These are phyloP conservation scores for Eustalomyia histrio DNA, from an alignment of 2,888 invertebrate genomes.

Conservation along the genomic window DNA sequence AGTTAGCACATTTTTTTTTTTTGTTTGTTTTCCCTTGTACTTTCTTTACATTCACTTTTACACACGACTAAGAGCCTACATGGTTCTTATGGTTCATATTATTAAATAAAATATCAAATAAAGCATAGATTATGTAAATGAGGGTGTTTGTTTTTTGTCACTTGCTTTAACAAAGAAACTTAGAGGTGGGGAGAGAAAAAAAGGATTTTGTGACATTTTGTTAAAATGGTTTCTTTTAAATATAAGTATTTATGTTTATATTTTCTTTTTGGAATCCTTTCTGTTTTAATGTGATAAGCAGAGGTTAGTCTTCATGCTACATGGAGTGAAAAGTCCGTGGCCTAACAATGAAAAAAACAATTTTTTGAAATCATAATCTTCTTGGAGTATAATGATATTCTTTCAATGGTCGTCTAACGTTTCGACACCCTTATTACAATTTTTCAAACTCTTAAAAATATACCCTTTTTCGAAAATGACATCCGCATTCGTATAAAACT, in stretches of 20 bases:
- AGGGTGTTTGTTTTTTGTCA: conserved; percentile 30
- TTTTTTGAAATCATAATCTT: too few species aligned
- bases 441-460: too few species aligned
- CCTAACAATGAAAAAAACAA: too few species aligned
- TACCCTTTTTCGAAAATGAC: too few species aligned
- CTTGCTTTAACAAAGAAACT: conserved; percentile 5
- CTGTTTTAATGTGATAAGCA: conserved; percentile 18
- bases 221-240: background rate
- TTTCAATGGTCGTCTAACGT: too few species aligned
- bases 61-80: background rate
- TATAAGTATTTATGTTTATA: background rate
- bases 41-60: background rate
- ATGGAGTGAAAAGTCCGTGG: too few species aligned
- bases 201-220: conserved; percentile 11
- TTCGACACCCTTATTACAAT: too few species aligned
- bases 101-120: conserved; percentile 32
- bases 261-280: background rate
- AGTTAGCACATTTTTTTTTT: conserved; percentile 2
- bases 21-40: background rate
- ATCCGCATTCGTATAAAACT: too few species aligned
- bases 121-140: conserved; percentile 54
- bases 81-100: too few species aligned
- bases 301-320: conserved; percentile 17
- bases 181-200: background rate
- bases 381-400: too few species aligned